Evolutionary conservation across 2,888 invertebrate genomes (phyloP).

Genomic region (Pollenia amentaria): DNA sequence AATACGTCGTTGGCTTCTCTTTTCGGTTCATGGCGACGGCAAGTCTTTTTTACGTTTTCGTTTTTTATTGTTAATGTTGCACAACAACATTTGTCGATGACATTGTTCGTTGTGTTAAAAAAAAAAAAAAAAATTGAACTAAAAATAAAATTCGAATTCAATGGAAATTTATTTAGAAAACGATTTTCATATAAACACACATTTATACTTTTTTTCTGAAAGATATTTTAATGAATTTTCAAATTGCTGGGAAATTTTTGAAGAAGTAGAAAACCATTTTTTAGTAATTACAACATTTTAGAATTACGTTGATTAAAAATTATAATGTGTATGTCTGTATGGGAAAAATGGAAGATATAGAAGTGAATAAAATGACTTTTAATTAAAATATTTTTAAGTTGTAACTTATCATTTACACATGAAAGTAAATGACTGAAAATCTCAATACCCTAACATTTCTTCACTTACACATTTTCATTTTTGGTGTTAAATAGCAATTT

Average conservation of each 20-base stretch:
- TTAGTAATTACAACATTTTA: not conserved
- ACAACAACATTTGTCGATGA: conserved; percentile 61
- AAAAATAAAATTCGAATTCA: conserved; percentile 26
- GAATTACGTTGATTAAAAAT: no score
- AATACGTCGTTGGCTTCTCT: conserved; percentile 6
- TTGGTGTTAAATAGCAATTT: no score
- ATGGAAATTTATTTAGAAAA: conserved; percentile 66
- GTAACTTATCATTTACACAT: no score
- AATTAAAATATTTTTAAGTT: no score
- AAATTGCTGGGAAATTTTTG: not conserved
- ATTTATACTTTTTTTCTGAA: not conserved
- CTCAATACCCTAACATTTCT: no score
- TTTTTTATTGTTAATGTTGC: conserved; percentile 53
- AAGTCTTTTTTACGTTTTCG: conserved; percentile 48
- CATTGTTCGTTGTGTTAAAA: conserved; percentile 53
- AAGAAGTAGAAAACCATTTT: not conserved
- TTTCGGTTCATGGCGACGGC: conserved; percentile 46
- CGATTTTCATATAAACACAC: conserved; percentile 10
- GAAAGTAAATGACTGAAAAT: no score
- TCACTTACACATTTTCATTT: no score
- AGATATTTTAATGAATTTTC: not conserved
- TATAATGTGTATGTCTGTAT: no score
- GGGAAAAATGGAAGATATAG: no score
- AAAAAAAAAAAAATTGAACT: not conserved
- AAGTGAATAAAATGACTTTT: no score